Conservation (phyloP, 2,113 vertebrate genomes). For the Tricholaema leucomelas region DNA sequence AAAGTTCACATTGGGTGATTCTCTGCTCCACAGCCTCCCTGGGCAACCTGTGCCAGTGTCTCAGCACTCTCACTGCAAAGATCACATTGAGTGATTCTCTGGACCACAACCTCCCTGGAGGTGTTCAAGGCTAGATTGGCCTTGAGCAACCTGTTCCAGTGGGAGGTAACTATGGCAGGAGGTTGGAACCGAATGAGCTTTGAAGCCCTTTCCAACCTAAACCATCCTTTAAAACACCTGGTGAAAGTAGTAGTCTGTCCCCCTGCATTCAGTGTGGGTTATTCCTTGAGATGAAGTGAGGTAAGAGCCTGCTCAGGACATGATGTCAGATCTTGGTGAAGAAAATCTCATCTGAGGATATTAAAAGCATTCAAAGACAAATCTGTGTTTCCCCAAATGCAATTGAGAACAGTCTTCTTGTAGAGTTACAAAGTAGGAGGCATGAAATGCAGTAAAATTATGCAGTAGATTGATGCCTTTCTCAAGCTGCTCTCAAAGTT, state of each 20-base stretch:
- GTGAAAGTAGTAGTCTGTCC: background rate
- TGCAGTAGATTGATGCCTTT: background rate
- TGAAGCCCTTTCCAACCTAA: too few relatives aligned
- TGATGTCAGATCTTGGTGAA: background rate
- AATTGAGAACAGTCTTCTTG: background rate
- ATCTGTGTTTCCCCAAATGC: background rate
- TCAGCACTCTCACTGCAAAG: too few relatives aligned
- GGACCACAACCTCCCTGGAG: too few relatives aligned
- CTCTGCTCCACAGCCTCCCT: too few relatives aligned
- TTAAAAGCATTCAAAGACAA: background rate
- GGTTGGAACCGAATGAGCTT: too few relatives aligned
- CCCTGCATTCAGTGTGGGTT: background rate
- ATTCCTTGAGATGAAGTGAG: background rate
- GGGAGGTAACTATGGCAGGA: too few relatives aligned
- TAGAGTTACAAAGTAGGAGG: background rate
- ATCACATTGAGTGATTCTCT: too few relatives aligned
- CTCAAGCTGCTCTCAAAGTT: slow-evolving; percentile 8
- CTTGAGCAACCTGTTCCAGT: too few relatives aligned
- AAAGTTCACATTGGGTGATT: too few relatives aligned
- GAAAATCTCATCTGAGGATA: background rate
- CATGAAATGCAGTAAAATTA: background rate
- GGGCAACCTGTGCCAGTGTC: too few relatives aligned
- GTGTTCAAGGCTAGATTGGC: too few relatives aligned
- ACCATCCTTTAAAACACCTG: background rate
- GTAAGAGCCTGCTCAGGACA: background rate